These are phyloP conservation scores for Falco peregrinus DNA, from an alignment of 2,797 vertebrate species.

Conservation along the genomic window DNA sequence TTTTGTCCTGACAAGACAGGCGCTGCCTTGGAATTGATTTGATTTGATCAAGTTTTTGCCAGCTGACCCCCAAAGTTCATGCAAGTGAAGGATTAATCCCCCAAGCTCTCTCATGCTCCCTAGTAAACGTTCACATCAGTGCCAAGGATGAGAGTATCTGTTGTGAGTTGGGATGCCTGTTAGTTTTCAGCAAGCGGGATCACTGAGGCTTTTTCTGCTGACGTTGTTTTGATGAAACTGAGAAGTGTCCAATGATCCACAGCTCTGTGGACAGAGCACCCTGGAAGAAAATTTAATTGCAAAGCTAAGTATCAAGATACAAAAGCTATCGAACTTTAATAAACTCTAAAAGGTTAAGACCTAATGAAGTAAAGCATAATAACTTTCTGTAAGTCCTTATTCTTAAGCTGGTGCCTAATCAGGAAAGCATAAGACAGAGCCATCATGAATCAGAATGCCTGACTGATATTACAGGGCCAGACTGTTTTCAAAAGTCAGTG, in stretches of 20 bases:
- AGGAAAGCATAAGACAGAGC: not conserved
- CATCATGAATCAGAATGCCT: not conserved
- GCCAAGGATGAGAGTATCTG: constrained; percentile 8
- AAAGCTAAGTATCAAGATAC: not conserved
- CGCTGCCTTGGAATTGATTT: constrained; percentile 66
- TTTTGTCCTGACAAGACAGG: constrained; percentile 57
- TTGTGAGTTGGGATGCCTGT: not conserved
- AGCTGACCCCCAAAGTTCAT: constrained; percentile 68
- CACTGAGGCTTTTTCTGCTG: not conserved
- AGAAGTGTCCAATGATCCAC: not conserved
- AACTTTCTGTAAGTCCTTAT: not conserved
- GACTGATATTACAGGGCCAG: not conserved
- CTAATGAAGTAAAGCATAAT: constrained; percentile 1
- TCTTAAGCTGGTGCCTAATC: constrained; percentile 9
- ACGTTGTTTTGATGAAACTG: not conserved
- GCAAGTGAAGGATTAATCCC: constrained; percentile 46
- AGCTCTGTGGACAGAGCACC: not conserved
- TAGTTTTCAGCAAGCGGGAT: not conserved
- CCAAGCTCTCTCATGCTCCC: not conserved
- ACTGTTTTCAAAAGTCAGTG: not conserved
- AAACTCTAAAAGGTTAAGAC: not conserved
- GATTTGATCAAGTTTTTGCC: constrained; percentile 72
- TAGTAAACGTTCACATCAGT: not conserved
- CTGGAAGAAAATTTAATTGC: constrained; percentile 9
- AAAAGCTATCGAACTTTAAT: not conserved